These are phyloP conservation scores for Embidobia sp. DNA, from an alignment of 2,888 invertebrate species.

Conservation along the genomic window DNA sequence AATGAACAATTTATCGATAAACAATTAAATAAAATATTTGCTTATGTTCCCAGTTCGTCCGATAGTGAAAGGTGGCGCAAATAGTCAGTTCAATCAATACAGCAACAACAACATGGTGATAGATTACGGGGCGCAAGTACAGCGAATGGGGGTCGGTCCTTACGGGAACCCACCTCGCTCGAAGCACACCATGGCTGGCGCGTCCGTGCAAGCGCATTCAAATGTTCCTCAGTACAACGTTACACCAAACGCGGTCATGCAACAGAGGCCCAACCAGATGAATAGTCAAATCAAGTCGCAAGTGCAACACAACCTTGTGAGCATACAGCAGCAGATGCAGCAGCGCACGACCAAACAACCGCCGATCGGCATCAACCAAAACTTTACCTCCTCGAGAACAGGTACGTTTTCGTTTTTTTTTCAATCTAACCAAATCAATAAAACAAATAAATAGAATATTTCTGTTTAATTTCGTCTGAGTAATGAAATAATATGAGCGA, in stretches of 20 bases:
- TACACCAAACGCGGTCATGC: constrained; percentile 74
- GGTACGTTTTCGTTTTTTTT: neutral
- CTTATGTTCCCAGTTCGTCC: constrained; percentile 82
- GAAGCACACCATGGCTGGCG: constrained; percentile 75
- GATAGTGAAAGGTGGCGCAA: constrained; percentile 83
- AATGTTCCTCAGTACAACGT: constrained; percentile 75
- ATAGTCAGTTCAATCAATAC: constrained; percentile 74
- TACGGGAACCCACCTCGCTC: constrained; percentile 76
- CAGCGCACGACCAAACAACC: constrained; percentile 64
- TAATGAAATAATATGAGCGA: no score
- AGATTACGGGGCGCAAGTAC: constrained; percentile 67
- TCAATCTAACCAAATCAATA: no score
- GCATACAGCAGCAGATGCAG: constrained; percentile 82
- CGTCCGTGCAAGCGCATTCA: constrained; percentile 71
- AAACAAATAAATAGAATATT: no score
- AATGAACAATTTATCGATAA: no score
- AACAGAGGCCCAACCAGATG: constrained; percentile 77
- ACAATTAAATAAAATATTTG: neutral
- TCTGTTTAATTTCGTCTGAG: no score
- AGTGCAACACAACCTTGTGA: constrained; percentile 78
- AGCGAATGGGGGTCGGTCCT: constrained; percentile 72
- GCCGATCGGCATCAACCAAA: constrained; percentile 26
- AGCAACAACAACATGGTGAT: constrained; percentile 68
- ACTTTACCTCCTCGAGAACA: constrained; percentile 27
- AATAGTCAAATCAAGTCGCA: constrained; percentile 83